These are phyloP conservation scores for Octodon degus DNA, from an alignment of 2,113 vertebrate species.

Conservation along the genomic window DNA sequence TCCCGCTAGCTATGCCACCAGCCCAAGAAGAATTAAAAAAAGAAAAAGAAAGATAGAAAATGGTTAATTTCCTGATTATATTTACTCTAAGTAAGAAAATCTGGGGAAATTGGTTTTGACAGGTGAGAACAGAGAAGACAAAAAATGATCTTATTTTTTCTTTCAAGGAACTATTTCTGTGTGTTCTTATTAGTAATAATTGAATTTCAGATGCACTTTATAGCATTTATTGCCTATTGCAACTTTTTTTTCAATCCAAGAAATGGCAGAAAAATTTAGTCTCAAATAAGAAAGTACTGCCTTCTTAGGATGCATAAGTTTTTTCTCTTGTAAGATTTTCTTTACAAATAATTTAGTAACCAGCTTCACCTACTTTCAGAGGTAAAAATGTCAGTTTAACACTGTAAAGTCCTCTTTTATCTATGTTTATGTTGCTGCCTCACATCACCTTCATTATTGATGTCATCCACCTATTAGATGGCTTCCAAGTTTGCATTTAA, in stretches of 20 bases:
- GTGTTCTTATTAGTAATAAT: neutral
- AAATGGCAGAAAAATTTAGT: neutral
- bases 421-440: neutral
- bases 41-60: neutral
- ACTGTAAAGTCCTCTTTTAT: constrained; percentile 13
- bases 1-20: neutral
- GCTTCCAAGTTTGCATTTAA: neutral
- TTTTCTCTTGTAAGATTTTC: neutral
- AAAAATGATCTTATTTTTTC: neutral
- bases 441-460: neutral
- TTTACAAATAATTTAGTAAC: neutral
- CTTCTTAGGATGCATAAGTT: neutral
- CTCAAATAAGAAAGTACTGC: neutral
- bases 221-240: neutral
- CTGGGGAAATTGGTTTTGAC: neutral
- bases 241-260: neutral
- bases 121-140: neutral
- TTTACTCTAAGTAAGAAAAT: neutral
- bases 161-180: neutral
- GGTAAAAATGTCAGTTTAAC: neutral
- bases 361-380: neutral
- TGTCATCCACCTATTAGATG: neutral
- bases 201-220: neutral
- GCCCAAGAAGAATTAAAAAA: neutral
- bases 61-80: neutral